A percentile compares a stretch with the other conserved stretches of the same genome.
Evolutionary conservation across 2,113 vertebrate species (phyloP).

Genomic region (Mesembrinibis cayennensis): DNA sequence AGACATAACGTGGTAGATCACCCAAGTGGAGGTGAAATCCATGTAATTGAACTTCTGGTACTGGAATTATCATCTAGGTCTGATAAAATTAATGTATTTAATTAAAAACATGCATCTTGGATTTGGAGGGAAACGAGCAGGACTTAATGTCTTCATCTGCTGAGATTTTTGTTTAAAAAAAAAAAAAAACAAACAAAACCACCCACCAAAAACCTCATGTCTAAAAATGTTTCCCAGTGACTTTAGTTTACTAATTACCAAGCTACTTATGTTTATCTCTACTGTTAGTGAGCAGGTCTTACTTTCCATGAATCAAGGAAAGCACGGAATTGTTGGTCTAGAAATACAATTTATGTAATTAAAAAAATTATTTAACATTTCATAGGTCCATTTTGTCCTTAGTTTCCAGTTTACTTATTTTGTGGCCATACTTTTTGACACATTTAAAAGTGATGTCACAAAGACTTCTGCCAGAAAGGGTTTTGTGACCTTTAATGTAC

Average conservation of each 20-base stretch:
- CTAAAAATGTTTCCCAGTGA: not conserved
- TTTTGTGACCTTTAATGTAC: not conserved
- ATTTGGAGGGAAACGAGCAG: not conserved
- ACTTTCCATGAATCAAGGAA: not conserved
- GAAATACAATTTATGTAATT: not conserved
- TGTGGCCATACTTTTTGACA: not conserved
- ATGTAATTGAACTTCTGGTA: not conserved
- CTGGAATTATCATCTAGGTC: not conserved
- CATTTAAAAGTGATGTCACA: not conserved
- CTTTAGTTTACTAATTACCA: not conserved
- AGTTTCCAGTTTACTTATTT: not conserved
- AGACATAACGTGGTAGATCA: not conserved
- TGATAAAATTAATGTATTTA: not conserved
- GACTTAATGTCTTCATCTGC: not conserved
- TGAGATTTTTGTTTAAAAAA: not conserved
- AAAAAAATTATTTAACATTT: not conserved
- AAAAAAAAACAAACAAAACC: too few species aligned
- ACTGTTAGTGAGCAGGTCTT: not conserved
- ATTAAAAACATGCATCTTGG: not conserved
- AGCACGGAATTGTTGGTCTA: not conserved
- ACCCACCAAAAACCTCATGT: accelerated
- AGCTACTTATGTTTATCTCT: not conserved
- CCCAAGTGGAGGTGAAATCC: not conserved
- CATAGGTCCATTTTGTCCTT: not conserved
- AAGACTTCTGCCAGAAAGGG: not conserved